phyloP scores from a whole-genome alignment of 2,113 vertebrate species.

The Prunella fulvescens region DNA sequence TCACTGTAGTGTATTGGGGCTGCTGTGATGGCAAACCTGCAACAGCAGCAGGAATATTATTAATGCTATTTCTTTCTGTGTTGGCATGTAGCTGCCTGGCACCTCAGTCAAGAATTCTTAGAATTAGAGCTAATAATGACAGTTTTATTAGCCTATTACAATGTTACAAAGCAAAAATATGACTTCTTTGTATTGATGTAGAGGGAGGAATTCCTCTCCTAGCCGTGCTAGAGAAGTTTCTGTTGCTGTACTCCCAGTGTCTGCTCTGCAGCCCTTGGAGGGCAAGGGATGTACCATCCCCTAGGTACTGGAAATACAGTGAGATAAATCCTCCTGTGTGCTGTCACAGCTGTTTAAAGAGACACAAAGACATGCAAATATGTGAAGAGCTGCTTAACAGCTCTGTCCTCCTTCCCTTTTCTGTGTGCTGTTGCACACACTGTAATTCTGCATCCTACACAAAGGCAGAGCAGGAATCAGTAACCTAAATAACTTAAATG shows the following conservation, averaged over 20 bases:
- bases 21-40: neutral
- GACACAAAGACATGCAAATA: neutral
- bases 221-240: neutral
- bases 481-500: neutral
- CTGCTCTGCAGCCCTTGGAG: fast-evolving
- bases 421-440: fast-evolving
- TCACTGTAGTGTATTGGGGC: fast-evolving
- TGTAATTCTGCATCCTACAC: fast-evolving
- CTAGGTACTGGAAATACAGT: neutral
- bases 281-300: fast-evolving
- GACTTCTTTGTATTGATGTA: neutral
- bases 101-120: neutral
- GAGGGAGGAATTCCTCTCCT: neutral
- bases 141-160: neutral
- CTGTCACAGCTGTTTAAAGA: neutral
- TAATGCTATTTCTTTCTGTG: neutral
- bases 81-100: neutral
- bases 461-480: neutral
- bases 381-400: neutral
- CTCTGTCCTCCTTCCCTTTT: neutral
- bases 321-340: neutral
- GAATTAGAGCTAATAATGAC: neutral
- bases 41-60: neutral
- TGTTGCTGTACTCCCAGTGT: neutral
- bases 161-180: neutral